phyloP scores from a whole-genome alignment of 2,113 vertebrate genomes.

The Cettia cetti region DNA sequence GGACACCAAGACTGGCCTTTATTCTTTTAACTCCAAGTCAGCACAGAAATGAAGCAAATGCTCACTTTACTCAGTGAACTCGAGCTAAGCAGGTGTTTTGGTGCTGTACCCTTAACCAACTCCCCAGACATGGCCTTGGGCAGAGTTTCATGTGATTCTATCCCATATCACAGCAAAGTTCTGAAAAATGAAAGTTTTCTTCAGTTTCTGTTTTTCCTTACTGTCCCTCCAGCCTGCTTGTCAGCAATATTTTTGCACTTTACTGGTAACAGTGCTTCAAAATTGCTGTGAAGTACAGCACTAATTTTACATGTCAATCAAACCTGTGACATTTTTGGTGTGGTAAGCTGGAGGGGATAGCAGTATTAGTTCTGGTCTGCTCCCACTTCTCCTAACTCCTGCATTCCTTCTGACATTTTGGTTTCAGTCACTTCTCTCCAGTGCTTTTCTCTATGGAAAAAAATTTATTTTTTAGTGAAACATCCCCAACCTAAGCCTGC shows the following conservation, averaged over 20 bases:
- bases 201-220: not conserved
- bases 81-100: not conserved
- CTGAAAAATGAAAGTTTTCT: not conserved
- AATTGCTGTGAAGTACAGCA: not conserved
- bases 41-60: not conserved
- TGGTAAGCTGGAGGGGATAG: not conserved
- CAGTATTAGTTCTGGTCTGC: not conserved
- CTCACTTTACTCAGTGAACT: not conserved
- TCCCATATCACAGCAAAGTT: not conserved
- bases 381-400: not conserved
- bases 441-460: not conserved
- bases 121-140: not conserved
- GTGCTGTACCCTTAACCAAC: not conserved
- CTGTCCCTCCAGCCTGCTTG: not conserved
- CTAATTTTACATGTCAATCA: not conserved
- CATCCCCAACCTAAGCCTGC: not conserved
- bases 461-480: not conserved
- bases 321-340: not conserved
- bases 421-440: not conserved
- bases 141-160: not conserved
- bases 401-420: not conserved
- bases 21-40: not conserved
- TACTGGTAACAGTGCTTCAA: not conserved
- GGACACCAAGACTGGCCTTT: not conserved
- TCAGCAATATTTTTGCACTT: not conserved